Evolutionary conservation across 2,888 invertebrate genomes (phyloP).

Genomic region (Tinea semifulvella): DNA sequence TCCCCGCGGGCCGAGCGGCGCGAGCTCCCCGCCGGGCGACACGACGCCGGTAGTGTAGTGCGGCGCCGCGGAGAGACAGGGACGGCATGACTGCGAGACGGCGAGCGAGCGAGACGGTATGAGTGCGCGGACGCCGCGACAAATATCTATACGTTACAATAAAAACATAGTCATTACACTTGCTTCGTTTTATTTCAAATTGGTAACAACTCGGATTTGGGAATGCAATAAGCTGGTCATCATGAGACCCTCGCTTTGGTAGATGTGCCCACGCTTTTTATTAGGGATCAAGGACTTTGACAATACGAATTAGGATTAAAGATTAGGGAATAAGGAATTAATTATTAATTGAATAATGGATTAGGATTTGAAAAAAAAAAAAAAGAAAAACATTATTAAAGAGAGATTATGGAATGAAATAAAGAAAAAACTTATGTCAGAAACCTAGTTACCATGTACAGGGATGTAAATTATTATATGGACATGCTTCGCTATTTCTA

Average conservation of each 20-base stretch:
- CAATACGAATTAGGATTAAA: background rate
- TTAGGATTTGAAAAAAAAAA: no score
- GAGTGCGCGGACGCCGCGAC: background rate
- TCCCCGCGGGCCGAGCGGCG: background rate
- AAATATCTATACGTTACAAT: background rate
- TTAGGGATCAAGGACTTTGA: no score
- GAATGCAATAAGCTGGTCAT: background rate
- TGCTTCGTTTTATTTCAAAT: background rate
- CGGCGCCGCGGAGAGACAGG: background rate
- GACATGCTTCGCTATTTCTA: no score
- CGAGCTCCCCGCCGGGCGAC: background rate
- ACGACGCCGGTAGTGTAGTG: background rate
- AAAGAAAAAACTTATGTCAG: no score
- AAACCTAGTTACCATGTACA: no score
- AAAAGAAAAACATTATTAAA: no score
- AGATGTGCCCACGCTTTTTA: background rate
- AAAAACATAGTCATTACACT: constrained; percentile 5
- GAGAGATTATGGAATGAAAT: no score
- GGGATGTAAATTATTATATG: no score
- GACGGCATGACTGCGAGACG: background rate
- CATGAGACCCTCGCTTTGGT: background rate
- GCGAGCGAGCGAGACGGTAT: background rate
- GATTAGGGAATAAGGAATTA: background rate
- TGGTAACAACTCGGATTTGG: background rate
- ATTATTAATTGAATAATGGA: background rate